Percentiles rank a stretch among this genome's conserved stretches.
Conservation (phyloP, 2,888 invertebrate species). For the Protodeltote pygarga region DNA sequence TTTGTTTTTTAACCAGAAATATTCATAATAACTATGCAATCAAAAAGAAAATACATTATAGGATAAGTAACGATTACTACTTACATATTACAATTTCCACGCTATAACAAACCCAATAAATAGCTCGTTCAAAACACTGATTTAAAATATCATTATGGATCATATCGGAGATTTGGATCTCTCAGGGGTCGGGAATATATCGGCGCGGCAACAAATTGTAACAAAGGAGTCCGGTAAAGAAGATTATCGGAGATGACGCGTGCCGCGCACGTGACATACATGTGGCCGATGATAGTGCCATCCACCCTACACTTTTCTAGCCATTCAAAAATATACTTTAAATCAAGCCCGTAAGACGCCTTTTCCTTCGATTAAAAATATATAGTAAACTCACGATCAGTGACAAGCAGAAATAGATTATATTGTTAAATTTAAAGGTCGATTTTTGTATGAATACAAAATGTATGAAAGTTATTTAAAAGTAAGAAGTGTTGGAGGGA, state of each 20-base stretch:
- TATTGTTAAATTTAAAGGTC: conserved; percentile 45
- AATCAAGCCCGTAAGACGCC: not conserved
- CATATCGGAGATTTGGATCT: conserved; percentile 81
- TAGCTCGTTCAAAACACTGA: conserved; percentile 72
- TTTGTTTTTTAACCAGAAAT: no score
- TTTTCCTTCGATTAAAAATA: conserved; percentile 15
- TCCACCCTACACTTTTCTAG: conserved; percentile 63
- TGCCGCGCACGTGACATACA: conserved; percentile 79
- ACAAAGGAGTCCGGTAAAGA: conserved; percentile 83
- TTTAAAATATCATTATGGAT: conserved; percentile 85
- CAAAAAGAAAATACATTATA: not conserved
- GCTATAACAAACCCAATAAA: conserved; percentile 63
- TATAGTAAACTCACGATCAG: conserved; percentile 41
- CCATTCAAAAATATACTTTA: conserved; percentile 48
- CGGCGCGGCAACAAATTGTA: conserved; percentile 82
- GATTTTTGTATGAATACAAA: conserved; percentile 40
- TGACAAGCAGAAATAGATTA: conserved; percentile 52
- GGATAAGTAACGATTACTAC: not conserved
- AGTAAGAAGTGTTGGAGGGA: conserved; percentile 84
- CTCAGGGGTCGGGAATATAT: conserved; percentile 70
- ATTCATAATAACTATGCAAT: not conserved
- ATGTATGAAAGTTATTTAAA: conserved; percentile 67
- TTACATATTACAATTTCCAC: conserved; percentile 28
- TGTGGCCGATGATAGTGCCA: conserved; percentile 71
- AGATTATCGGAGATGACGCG: conserved; percentile 84